These are phyloP conservation scores for Strix uralensis DNA, from an alignment of 2,113 vertebrate genomes.

Conservation along the genomic window DNA sequence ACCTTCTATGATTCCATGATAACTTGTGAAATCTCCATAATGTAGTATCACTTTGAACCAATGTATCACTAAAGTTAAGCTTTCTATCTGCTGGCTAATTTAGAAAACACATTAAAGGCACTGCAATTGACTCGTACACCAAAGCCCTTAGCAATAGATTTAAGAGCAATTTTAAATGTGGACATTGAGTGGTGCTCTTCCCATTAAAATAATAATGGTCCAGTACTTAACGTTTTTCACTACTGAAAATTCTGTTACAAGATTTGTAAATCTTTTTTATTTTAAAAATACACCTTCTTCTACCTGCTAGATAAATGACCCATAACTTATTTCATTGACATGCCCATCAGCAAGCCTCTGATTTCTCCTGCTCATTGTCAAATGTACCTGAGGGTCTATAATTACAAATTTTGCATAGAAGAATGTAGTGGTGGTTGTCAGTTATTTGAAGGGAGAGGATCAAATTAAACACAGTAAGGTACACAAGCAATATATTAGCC, in stretches of 20 bases:
- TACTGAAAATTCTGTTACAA: not conserved
- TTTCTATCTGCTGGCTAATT: not conserved
- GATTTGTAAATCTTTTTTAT: not conserved
- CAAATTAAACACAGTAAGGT: not conserved
- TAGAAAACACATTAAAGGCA: not conserved
- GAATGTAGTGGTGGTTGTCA: not conserved
- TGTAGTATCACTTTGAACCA: not conserved
- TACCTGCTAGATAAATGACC: not conserved
- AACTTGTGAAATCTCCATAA: not conserved
- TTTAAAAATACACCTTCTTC: not conserved
- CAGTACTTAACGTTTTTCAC: not conserved
- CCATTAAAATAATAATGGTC: not conserved
- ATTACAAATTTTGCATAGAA: not conserved
- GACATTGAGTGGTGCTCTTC: slow-evolving; percentile 40
- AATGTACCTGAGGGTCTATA: not conserved
- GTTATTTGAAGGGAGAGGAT: not conserved
- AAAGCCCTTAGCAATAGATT: not conserved
- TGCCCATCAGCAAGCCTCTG: not conserved
- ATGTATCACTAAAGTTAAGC: not conserved
- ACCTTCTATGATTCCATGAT: too few species aligned
- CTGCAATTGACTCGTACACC: not conserved
- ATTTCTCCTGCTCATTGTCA: not conserved
- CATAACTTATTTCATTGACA: not conserved
- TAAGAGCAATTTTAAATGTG: slow-evolving; percentile 3
- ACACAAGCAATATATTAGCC: not conserved